Conservation (phyloP, 1,140 invertebrate genomes). For the Phortica variegata region DNA sequence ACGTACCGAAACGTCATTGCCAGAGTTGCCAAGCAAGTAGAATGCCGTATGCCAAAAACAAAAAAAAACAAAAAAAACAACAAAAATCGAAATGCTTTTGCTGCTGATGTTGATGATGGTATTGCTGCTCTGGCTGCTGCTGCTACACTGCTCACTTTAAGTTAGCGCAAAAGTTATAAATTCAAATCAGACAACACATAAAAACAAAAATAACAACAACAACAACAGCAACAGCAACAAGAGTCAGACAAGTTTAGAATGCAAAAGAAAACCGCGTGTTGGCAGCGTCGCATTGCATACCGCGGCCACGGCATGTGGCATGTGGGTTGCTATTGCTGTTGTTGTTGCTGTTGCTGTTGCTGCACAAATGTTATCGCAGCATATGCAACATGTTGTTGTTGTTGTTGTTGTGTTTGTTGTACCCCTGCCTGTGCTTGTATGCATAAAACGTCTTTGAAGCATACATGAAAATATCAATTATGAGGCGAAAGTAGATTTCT, state of each 20-base stretch:
- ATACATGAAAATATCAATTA: conserved; percentile 53
- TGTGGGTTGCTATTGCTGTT: conserved; percentile 19
- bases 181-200: conserved; percentile 41
- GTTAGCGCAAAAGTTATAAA: conserved; percentile 48
- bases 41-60: background rate
- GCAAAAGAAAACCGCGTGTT: conserved; percentile 8
- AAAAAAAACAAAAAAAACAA: no score
- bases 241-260: no score
- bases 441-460: conserved; percentile 12
- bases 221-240: no score
- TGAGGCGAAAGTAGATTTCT: conserved; percentile 37
- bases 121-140: conserved; percentile 9
- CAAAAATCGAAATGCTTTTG: no score
- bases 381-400: conserved; percentile 31
- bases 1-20: conserved; percentile 36
- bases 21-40: conserved; percentile 19
- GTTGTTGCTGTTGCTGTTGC: background rate
- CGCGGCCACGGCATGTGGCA: background rate
- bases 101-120: no score
- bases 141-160: conserved; percentile 20
- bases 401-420: conserved; percentile 19
- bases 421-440: no score
- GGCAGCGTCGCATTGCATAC: background rate
- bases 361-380: background rate
- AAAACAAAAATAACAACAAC: no score